Evolutionary conservation across 2,113 vertebrate genomes (phyloP), one percentile per base, ranked within the genome.

Genomic region (Xiphophorus maculatus): DNA sequence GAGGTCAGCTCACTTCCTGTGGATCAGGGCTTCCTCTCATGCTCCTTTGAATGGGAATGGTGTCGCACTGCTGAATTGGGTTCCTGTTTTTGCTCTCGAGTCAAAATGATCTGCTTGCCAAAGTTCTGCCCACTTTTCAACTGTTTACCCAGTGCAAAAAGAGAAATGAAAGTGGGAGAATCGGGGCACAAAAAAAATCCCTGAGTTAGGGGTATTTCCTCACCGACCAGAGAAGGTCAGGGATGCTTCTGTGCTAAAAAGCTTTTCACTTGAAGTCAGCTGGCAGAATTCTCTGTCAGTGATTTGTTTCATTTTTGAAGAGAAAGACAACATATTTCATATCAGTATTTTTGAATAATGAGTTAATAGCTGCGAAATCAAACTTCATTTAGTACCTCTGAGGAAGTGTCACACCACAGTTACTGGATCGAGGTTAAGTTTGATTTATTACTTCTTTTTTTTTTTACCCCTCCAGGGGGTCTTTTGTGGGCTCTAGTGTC

Each of bases 81-180:
- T 88, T 93, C 84, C 90, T 93, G 92, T 91, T 91, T 91, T 91
- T 83, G 37, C 81, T 69, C 77, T 81, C 87, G 74, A 83, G 74
- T 88, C 33, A 71, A 90, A 90, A 88, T 65, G 74, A 73, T 62
- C 19, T 6, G 6, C 66, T 69, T 77, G 91, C 83, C 87, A 89
- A 78, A 71, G 29, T 51, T 74, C 80, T 81, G 75, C 71, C 74
- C 72, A 84, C 71, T 83, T 66, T 77, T 85, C 71, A 84, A 77
- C 71, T 82, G 82, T 80, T 51, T 68, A 13, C 69, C 72, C 65
- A 68, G 33, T 63, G 25, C 69, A 62, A 91, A 90, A 83, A 35
- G 69, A 79, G 88, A 91, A 88, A 67, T 80, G 81, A 91, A 84
- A 91, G 79, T 86, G 54, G 12, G 19, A 14, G 5, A 22, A 35